phyloP scores from a whole-genome alignment of 2,113 vertebrate genomes.

The Nematolebias whitei region DNA sequence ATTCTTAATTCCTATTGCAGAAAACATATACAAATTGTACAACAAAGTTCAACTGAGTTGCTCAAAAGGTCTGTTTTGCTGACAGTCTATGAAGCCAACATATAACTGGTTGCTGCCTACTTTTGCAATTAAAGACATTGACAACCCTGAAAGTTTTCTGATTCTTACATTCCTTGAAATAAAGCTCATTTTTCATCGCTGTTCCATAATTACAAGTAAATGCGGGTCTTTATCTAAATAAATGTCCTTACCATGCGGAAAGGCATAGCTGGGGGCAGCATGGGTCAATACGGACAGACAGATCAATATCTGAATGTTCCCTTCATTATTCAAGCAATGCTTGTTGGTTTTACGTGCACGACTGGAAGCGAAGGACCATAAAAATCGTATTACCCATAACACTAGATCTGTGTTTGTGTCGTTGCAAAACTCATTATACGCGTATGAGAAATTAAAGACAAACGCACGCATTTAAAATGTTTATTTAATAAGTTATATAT shows the following conservation, averaged over 20 bases:
- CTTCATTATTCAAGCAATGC: slow-evolving; percentile 77
- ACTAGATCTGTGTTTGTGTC: slow-evolving; percentile 24
- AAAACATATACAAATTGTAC: too few species aligned
- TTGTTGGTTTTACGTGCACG: slow-evolving; percentile 54
- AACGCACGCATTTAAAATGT: slow-evolving; percentile 50
- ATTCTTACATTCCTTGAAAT: slow-evolving; percentile 35
- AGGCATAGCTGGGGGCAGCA: slow-evolving; percentile 55
- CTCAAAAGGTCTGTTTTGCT: not conserved
- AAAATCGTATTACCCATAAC: slow-evolving; percentile 47
- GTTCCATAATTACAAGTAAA: slow-evolving; percentile 58
- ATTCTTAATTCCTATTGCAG: too few species aligned
- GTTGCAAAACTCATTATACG: slow-evolving; percentile 47
- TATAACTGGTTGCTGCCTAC: not conserved
- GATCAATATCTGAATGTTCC: slow-evolving; percentile 77
- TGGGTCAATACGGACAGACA: slow-evolving; percentile 69
- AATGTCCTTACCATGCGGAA: slow-evolving; percentile 59
- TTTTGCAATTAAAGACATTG: slow-evolving; percentile 6
- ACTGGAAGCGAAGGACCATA: slow-evolving; percentile 27
- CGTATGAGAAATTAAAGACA: slow-evolving; percentile 46
- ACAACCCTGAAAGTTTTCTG: slow-evolving; percentile 30
- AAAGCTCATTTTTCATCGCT: slow-evolving; percentile 39
- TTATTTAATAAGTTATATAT: slow-evolving; percentile 35
- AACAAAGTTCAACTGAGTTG: too few species aligned
- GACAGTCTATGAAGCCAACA: not conserved
- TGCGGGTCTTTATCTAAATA: slow-evolving; percentile 61